Conservation (phyloP, 2,888 invertebrate species). For the Hedya salicella region DNA sequence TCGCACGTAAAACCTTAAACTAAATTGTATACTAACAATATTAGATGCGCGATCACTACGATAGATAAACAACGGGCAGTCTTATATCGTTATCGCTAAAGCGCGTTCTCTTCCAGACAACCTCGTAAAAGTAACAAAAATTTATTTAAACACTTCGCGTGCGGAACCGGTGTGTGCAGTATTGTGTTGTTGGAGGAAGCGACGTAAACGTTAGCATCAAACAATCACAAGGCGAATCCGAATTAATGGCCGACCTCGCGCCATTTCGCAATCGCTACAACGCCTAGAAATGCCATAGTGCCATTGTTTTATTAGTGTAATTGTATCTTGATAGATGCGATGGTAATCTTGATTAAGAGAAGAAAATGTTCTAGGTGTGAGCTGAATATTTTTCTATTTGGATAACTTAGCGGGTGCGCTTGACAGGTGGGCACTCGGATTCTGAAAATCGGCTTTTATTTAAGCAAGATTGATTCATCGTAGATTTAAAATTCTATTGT, state of each 20-base stretch:
- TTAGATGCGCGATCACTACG: no score
- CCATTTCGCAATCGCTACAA: slow-evolving; percentile 53
- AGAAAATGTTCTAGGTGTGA: slow-evolving; percentile 15
- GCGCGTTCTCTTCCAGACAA: no score
- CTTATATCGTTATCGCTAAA: no score
- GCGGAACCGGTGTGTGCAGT: background rate
- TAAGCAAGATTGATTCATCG: no score
- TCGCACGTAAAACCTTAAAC: no score
- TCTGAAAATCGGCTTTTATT: background rate
- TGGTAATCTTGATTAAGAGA: slow-evolving; percentile 27
- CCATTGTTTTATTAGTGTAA: slow-evolving; percentile 39
- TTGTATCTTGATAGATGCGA: slow-evolving; percentile 39
- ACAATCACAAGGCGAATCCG: slow-evolving; percentile 62
- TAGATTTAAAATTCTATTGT: no score
- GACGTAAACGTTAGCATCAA: slow-evolving; percentile 50
- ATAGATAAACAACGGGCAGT: no score
- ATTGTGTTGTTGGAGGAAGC: slow-evolving; percentile 31
- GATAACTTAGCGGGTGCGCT: slow-evolving; percentile 4
- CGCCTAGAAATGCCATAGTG: slow-evolving; percentile 37
- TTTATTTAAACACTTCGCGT: no score
- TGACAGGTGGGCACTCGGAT: slow-evolving; percentile 4
- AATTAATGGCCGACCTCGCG: slow-evolving; percentile 62
- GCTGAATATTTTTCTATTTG: background rate
- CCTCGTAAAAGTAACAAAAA: no score
- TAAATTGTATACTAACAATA: no score